Evolutionary conservation across 2,113 vertebrate genomes (phyloP), one percentile per base, ranked within the genome.

Genomic region (Ranitomeya imitator): DNA sequence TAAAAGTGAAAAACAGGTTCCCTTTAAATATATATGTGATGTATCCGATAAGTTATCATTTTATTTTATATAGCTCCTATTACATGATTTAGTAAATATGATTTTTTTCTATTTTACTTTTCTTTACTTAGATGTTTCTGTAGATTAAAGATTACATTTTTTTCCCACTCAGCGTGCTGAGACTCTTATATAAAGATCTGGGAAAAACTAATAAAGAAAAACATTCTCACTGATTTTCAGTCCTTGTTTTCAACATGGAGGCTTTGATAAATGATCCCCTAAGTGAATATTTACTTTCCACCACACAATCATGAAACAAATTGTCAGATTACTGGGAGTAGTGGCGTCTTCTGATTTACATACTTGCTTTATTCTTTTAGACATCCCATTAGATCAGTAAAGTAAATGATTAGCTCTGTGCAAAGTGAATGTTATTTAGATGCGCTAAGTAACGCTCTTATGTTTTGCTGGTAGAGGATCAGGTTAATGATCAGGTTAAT

Each of bases 221-320:
- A 69, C 45, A 52, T 54, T 67, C 13, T 51, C 83, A 18, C 23
- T 85, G 83, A 71, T 71, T 74, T 60, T 76, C 67, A 19, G 5
- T 59, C 37, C 69, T 85, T 76, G 83, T 85, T 85, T 37, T 37
- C 26, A 23, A 57, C 60, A 77, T 61, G 45, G 55, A 61, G 37
- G 45, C 85, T 77, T 86, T 86, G 85, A 86, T 86, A 45, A 77
- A 86, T 77, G 31, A 45, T 86, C 77, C 73, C 73, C 85, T 77
- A 73, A 86, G 71, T 61, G 85, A 86, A 67, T 86, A 77, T 86
- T 77, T 60, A 86, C 26, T 60, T 77, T 45, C 37, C 19, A 54
- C 26, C 4, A 13, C 73, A 77, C 73, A 77, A 85, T 85, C 55
- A 61, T 60, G 84, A 76, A 85, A 52, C 55, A 77, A 85, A 85